Evolutionary conservation across 2,888 invertebrate species (phyloP), one percentile per base, ranked within the genome.

Genomic region (Macrosiphum euphorbiae): DNA sequence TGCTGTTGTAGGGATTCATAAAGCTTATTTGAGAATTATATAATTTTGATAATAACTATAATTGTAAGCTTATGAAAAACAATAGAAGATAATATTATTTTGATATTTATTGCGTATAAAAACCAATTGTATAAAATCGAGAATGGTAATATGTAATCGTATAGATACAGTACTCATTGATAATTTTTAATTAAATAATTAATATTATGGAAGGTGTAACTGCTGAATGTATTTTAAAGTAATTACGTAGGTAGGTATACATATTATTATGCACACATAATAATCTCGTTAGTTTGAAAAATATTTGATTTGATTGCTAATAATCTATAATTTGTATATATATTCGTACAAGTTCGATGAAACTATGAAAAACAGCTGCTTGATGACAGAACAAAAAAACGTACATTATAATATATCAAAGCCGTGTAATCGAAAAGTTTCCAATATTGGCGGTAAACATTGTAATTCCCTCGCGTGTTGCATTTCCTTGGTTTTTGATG

Each of bases 391-490:
- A 41, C 5, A 35, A 47, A 24, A 55, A 52, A 52, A 16, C 8
- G 47, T 26, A n/a, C 13, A n/a, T 61, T 11, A 0, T 61, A 61
- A n/a, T 1, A 35, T 5, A 35, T 20, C 20, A 20, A 78, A 78
- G 35, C 20, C 7, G 35, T 78, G 20, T 5, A 35, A 52, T 26
- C 35, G 26, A 4, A 78, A 90, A 61, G 20, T 55, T n/a, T 55
- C n/a, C 20, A 55, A 84, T 55, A 44, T 91, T 47, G 24, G 28
- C 24, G 44, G 85, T 91, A 85, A 44, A 85, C 85, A 44, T 55
- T 13, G n/a, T 58, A 24, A 86, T 85, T 35, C 58, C 55, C n/a
- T 91, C 10, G 85, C 55, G 91, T 86, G 85, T 58, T n/a, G 91
- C n/a, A 44, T 91, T 86, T 44, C 35, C n/a, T 90, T 50, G n/a